Evolutionary conservation across 2,113 vertebrate species (phyloP), one percentile per base, ranked within the genome.

Genomic region (Tenebrosternarchus preto): DNA sequence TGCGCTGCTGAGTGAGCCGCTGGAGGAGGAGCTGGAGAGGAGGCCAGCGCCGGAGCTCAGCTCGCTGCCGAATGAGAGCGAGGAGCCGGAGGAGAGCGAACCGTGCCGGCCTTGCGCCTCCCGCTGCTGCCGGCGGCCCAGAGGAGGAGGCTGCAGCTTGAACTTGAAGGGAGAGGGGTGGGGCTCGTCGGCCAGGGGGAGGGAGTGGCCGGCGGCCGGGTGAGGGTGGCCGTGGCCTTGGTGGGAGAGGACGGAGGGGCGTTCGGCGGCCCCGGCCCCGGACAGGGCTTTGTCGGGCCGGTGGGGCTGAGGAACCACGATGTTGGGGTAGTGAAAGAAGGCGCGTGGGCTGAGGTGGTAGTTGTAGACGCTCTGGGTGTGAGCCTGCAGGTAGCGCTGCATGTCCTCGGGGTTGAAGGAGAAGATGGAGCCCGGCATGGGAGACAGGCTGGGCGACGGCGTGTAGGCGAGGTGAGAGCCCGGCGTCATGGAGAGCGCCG

Each of bases 341-440:
- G 95, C 96, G 17, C 95, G 90, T 33, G 96, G 96, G 85, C 95
- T 96, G 81, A 97, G 95, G 91, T 96, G 95, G 86, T 97, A 97
- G 91, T 96, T 96, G 88, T 96, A 96, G 57, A 96, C 95, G 0
- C 94, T 95, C 92, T 96, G 95, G 78, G 94, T 95, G 87, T 97
- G 96, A 22, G 96, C 96, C 91, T 96, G 94, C 85, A 97, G 92
- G 92, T 96, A 96, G 87, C 94, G 94, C 88, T 96, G 95, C 95
- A 97, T 96, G 93, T 97, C 96, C 87, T 97, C 95, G 0, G 95
- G 93, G 89, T 94, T 96, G 87, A 97, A 97, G 84, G 95, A 96
- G 88, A 97, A 96, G 80, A 96, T 95, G 78, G 94, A 96, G 86
- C 94, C 92, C 72, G 94, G 92, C 94, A 96, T 96, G 24, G 96